phyloP scores from a whole-genome alignment of 2,113 vertebrate genomes.

The Meles meles region DNA sequence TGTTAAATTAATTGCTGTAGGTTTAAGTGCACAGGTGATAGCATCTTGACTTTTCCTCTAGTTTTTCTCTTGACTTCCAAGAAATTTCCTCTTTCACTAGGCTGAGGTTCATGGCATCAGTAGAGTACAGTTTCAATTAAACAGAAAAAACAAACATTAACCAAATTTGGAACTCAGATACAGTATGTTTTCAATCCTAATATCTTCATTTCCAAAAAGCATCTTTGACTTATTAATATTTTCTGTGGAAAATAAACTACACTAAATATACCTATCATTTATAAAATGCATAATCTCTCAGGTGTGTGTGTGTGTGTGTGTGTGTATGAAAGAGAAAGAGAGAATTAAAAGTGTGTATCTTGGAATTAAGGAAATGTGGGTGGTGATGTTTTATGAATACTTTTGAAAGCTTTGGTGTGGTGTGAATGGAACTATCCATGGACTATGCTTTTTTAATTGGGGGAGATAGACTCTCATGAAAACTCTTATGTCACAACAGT shows the following conservation, averaged over 20 bases:
- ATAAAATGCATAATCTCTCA: background rate
- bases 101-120: background rate
- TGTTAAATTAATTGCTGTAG: constrained; percentile 22
- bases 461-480: background rate
- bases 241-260: background rate
- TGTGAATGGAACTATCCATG: background rate
- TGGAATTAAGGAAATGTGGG: background rate
- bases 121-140: background rate
- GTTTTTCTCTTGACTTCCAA: background rate
- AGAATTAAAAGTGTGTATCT: background rate
- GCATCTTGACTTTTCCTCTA: background rate
- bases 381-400: background rate
- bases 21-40: background rate
- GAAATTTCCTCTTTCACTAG: background rate
- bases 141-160: background rate
- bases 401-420: background rate
- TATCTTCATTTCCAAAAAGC: background rate
- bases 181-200: background rate
- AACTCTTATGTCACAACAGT: background rate
- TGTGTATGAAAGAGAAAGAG: background rate
- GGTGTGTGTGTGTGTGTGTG: background rate
- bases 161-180: background rate
- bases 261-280: background rate
- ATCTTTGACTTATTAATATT: background rate
- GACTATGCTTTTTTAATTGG: background rate